Conservation (phyloP, 2,113 vertebrate genomes). For the Brachyhypopomus gauderio region DNA sequence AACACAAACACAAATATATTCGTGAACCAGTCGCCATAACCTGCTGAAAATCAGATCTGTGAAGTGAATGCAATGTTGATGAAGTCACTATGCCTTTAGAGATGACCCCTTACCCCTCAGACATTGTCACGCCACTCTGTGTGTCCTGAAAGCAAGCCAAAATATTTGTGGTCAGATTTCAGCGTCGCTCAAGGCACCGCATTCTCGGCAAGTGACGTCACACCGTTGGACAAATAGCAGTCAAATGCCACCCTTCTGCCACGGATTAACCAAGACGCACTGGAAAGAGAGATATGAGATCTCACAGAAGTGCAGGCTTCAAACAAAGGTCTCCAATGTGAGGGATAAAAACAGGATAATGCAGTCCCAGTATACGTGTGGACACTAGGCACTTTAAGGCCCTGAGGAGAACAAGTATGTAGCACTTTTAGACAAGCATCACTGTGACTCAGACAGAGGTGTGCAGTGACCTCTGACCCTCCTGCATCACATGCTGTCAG, state of each 20-base stretch:
- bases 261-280: constrained; percentile 35
- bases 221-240: constrained; percentile 1
- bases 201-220: constrained; percentile 35
- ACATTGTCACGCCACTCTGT: constrained; percentile 55
- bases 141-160: constrained; percentile 54
- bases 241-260: constrained; percentile 42
- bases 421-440: constrained; percentile 5
- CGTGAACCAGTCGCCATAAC: constrained; percentile 10
- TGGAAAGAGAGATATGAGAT: constrained; percentile 29
- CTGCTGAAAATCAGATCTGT: constrained; percentile 48
- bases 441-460: not conserved
- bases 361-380: not conserved
- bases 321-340: not conserved
- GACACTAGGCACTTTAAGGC: not conserved
- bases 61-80: constrained; percentile 60
- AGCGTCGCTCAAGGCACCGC: constrained; percentile 28
- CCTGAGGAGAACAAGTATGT: constrained; percentile 2
- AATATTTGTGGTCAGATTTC: constrained; percentile 51
- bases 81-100: constrained; percentile 31
- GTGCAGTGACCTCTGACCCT: constrained; percentile 20
- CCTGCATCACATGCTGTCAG: constrained; percentile 16
- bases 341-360: constrained; percentile 24
- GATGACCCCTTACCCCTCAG: constrained; percentile 56
- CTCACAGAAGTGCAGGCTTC: not conserved
- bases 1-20: constrained; percentile 13